phyloP scores from a whole-genome alignment of 2,888 invertebrate genomes.

The Odiellus spinosus region DNA sequence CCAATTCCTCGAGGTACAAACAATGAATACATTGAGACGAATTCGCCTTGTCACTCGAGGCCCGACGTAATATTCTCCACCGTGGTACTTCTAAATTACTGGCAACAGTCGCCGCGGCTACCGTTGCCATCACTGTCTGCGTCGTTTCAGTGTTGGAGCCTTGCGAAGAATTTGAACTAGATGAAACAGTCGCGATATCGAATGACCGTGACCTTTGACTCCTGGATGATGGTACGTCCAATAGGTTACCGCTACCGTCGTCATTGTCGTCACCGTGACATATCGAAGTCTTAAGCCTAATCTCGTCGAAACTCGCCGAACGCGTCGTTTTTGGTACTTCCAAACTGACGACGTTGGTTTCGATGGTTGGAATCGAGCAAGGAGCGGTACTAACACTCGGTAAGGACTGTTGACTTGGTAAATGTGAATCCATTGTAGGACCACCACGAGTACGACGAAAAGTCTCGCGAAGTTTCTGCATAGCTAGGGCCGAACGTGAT shows the following conservation, averaged over 20 bases:
- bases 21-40: neutral
- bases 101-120: neutral
- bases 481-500: neutral
- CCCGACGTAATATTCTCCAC: neutral
- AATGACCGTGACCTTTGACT: neutral
- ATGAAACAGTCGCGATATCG: neutral
- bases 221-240: neutral
- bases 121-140: neutral
- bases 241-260: neutral
- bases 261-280: too few species aligned
- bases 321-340: neutral
- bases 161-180: too few species aligned
- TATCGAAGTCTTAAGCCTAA: neutral
- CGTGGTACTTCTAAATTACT: neutral
- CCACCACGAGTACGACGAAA: neutral
- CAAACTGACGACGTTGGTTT: neutral
- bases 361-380: too few species aligned
- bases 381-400: too few species aligned
- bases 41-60: neutral
- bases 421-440: too few species aligned
- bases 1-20: neutral
- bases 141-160: too few species aligned
- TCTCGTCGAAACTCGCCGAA: neutral
- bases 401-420: too few species aligned
- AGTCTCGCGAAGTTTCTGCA: neutral